Conservation (phyloP, 2,797 vertebrate species). For the Ceryle rudis region DNA sequence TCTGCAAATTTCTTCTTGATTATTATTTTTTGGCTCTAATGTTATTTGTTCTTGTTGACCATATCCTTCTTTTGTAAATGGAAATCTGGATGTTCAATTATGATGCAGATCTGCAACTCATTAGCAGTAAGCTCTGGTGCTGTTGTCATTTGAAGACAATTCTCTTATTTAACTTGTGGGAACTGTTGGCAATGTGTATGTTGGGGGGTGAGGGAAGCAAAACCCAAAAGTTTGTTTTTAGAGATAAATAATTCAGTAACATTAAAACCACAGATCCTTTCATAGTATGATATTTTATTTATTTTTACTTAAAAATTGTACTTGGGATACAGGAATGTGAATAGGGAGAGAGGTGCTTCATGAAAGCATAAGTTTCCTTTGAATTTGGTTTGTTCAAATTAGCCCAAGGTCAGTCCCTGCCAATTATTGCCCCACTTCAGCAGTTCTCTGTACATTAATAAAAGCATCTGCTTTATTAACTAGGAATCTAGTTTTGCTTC, state of each 20-base stretch:
- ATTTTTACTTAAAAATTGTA: not conserved
- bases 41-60: constrained; percentile 57
- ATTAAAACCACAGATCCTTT: not conserved
- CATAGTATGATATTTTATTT: not conserved
- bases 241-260: not conserved
- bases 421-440: constrained; percentile 51
- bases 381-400: constrained; percentile 9
- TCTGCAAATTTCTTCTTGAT: not conserved
- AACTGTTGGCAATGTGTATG: constrained; percentile 1
- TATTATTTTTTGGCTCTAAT: not conserved
- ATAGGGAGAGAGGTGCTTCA: not conserved
- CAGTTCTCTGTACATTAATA: constrained; percentile 39
- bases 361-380: not conserved
- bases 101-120: constrained; percentile 71
- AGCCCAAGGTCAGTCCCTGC: constrained; percentile 29
- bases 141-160: constrained; percentile 38
- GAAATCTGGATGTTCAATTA: constrained; percentile 70
- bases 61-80: constrained; percentile 71
- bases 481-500: not conserved
- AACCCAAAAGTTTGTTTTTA: not conserved
- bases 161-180: constrained; percentile 44
- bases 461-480: constrained; percentile 30
- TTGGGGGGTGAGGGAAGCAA: accelerated
- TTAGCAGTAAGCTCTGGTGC: constrained; percentile 50
- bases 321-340: not conserved